Evolutionary conservation across 35 echinoderm and acorn worm species (phyloP), one percentile per base, ranked within the genome.

Genomic region (Chiridota heheva): DNA sequence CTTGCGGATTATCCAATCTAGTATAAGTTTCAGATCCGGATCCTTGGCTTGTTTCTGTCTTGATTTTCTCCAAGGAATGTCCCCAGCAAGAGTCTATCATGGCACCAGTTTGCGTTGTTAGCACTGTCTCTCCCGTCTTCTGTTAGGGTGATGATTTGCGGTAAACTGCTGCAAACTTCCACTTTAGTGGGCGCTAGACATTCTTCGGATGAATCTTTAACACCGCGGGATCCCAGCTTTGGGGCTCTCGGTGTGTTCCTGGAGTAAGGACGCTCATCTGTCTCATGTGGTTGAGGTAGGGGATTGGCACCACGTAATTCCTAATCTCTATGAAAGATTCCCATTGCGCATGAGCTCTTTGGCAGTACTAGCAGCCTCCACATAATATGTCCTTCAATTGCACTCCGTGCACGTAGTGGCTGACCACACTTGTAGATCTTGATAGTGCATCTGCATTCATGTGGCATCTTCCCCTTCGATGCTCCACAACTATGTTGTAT

Each of bases 371-470:
- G 33, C 73, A 77, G 15, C 73, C 73, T 10, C 47, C 51, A 77
- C 73, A 77, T 4, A 48, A 32, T 7, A 77, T 32, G 28, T 77
- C 73, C 5, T 44, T 44, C 7, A 41, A 33, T 8, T 10, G 3
- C 10, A n/a, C 38, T 16, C 40, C 71, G 33, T 18, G 6, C 18
- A 26, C 12, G 40, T 26, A 41, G 49, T 51, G 39, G 33, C 10
- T 4, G 7, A 3, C n/a, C 10, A n/a, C 44, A 4, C 40, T 44
- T 53, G 10, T 53, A 22, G 22, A 10, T 22, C 67, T 13, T 34
- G 67, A 70, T 18, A 70, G 67, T 4, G 67, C 67, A 70, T 70
- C 67, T 6, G 74, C 74, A n/a, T 78, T 78, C 10, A 2, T n/a
- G 36, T 78, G 74, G 2, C 15, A 16, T 22, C 24, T 4, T 2